phyloP scores from a whole-genome alignment of 2,888 invertebrate genomes.

The Caenorhabditis sp. region DNA sequence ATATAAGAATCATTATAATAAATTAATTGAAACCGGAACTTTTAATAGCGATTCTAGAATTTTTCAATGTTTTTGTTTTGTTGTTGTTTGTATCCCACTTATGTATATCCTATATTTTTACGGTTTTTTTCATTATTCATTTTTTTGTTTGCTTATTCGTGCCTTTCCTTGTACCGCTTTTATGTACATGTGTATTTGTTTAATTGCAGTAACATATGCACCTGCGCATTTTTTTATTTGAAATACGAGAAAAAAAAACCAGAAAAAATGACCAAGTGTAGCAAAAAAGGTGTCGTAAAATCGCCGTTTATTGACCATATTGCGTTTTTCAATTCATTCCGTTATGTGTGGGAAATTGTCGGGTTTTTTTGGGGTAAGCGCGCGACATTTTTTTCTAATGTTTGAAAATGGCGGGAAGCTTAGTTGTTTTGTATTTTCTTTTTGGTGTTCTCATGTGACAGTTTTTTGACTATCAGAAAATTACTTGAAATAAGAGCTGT shows the following conservation, averaged over 20 bases:
- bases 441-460: too few species aligned
- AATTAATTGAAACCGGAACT: not conserved
- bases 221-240: not conserved
- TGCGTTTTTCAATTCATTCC: not conserved
- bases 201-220: not conserved
- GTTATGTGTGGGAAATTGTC: not conserved
- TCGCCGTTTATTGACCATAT: not conserved
- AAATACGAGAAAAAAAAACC: not conserved
- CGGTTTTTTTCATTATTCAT: not conserved
- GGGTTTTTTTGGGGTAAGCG: not conserved
- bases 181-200: not conserved
- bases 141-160: not conserved
- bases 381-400: not conserved
- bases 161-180: not conserved
- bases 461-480: too few species aligned
- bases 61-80: not conserved
- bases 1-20: not conserved
- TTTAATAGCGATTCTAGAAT: not conserved
- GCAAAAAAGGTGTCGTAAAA: not conserved
- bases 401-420: not conserved
- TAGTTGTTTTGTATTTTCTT: not conserved
- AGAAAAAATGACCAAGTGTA: not conserved
- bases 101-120: not conserved
- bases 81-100: not conserved
- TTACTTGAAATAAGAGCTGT: too few species aligned